Conservation (phyloP, 2,797 vertebrate species). For the Bovichtus variegatus region DNA sequence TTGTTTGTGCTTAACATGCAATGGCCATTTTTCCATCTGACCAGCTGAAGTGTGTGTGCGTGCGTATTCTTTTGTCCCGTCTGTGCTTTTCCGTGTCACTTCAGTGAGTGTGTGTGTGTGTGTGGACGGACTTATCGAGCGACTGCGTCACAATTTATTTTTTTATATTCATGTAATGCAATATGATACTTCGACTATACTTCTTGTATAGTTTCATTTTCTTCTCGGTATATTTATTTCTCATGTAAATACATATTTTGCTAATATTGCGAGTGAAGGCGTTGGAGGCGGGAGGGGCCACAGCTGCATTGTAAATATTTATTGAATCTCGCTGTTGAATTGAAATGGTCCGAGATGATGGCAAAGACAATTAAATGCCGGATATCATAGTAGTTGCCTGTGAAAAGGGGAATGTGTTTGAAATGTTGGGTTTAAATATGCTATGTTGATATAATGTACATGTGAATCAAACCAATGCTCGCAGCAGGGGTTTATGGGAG, state of each 20-base stretch:
- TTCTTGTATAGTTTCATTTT: slow-evolving; percentile 76
- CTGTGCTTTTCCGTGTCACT: slow-evolving; percentile 78
- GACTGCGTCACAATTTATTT: slow-evolving; percentile 73
- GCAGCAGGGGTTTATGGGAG: slow-evolving; percentile 71
- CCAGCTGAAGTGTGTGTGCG: slow-evolving; percentile 55
- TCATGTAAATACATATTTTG: slow-evolving; percentile 83
- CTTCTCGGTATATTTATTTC: slow-evolving; percentile 81
- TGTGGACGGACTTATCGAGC: slow-evolving; percentile 66
- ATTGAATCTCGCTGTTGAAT: slow-evolving; percentile 60
- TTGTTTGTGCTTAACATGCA: slow-evolving; percentile 69
- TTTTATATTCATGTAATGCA: slow-evolving; percentile 79
- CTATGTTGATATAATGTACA: slow-evolving; percentile 56
- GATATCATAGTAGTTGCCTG: slow-evolving; percentile 39
- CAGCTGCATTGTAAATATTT: slow-evolving; percentile 81
- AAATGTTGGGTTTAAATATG: slow-evolving; percentile 57
- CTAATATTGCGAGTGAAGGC: slow-evolving; percentile 68
- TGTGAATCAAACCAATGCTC: slow-evolving; percentile 66
- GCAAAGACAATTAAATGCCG: slow-evolving; percentile 50
- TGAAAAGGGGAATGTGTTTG: slow-evolving; percentile 52
- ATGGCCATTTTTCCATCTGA: slow-evolving; percentile 58
- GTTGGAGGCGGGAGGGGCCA: slow-evolving; percentile 37
- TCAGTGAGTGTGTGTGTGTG: slow-evolving; percentile 75
- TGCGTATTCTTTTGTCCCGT: slow-evolving; percentile 83
- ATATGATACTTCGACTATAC: slow-evolving; percentile 75
- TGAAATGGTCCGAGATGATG: slow-evolving; percentile 55